Evolutionary conservation across 1,140 invertebrate species (phyloP), one percentile per base, ranked within the genome.

Genomic region (Diorhabda sublineata): DNA sequence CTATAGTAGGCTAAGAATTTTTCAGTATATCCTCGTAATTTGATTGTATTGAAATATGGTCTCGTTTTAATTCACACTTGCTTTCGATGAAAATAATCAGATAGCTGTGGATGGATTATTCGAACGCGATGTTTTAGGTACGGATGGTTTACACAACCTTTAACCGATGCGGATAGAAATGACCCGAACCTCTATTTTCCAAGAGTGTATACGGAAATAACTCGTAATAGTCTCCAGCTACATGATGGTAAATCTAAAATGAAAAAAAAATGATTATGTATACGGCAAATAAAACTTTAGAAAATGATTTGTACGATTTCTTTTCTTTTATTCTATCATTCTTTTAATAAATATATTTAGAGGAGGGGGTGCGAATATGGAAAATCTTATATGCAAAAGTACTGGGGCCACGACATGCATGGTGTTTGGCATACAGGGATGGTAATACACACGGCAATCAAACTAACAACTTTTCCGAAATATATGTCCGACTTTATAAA

Each of bases 171-270:
- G 5, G 74, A 76, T 58, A 69, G 65, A 71, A 71, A 62, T n/a
- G 77, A 78, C 74, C n/a, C 45, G 2, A 74, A 74, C 66, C 72
- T 75, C 41, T 77, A 76, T 61, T 71, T 71, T 63, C 74, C 74
- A 2, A 26, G 47, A 45, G 58, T 44, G 4, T 52, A 44, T 41
- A 69, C 45, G 5, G 71, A 73, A 42, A 70, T 75, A 61, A 72
- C 70, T 8, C 71, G 65, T 45, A 73, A 76, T 62, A 75, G 71
- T 45, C 11, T 74, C 42, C 64, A 71, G 60, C 42, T 70, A 9
- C 45, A 68, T 6, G 52, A 64, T 42, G 56, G 42, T 57, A 69
- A 61, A 61, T 52, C 47, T 8, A 68, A 60, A 66, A 73, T 66
- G 62, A 8, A 58, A 42, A 26, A 57, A 9, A 45, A 65, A 62